Conservation (phyloP, 2,113 vertebrate genomes). For the Dasyurus viverrinus region DNA sequence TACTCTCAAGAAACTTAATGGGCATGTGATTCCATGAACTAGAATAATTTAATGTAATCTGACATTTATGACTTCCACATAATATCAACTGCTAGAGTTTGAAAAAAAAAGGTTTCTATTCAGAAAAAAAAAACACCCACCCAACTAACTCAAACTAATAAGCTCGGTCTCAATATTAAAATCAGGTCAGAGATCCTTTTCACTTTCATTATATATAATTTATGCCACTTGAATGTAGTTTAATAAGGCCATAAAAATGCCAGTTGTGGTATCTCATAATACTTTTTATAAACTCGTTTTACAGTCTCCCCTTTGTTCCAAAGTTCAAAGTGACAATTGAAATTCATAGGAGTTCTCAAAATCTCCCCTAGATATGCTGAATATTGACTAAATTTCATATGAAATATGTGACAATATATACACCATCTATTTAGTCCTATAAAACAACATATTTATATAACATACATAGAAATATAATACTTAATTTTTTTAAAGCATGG, state of each 20-base stretch:
- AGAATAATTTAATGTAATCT: constrained; percentile 82
- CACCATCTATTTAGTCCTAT: constrained; percentile 8
- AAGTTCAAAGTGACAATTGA: constrained; percentile 91
- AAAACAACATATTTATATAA: constrained; percentile 48
- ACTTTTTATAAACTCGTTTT: constrained; percentile 91
- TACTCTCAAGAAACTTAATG: constrained; percentile 82
- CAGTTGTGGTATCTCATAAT: constrained; percentile 91
- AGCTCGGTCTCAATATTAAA: constrained; percentile 86
- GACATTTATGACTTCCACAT: constrained; percentile 87
- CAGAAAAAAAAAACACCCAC: constrained; percentile 64
- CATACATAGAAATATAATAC: constrained; percentile 29
- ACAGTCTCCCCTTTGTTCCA: constrained; percentile 90
- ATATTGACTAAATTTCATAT: constrained; percentile 80
- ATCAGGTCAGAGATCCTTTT: constrained; percentile 86
- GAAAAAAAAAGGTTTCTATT: constrained; percentile 84
- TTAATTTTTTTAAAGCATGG: constrained; percentile 74
- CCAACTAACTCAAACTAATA: constrained; percentile 83
- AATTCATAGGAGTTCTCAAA: constrained; percentile 81
- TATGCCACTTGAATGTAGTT: constrained; percentile 89
- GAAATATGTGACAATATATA: constrained; percentile 36
- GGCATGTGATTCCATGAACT: constrained; percentile 77
- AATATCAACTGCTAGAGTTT: constrained; percentile 84
- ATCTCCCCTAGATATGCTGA: constrained; percentile 78
- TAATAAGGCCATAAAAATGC: constrained; percentile 91
- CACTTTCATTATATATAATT: constrained; percentile 89